phyloP scores from a whole-genome alignment of 2,113 vertebrate genomes.

The Callocephalon fimbriatum region DNA sequence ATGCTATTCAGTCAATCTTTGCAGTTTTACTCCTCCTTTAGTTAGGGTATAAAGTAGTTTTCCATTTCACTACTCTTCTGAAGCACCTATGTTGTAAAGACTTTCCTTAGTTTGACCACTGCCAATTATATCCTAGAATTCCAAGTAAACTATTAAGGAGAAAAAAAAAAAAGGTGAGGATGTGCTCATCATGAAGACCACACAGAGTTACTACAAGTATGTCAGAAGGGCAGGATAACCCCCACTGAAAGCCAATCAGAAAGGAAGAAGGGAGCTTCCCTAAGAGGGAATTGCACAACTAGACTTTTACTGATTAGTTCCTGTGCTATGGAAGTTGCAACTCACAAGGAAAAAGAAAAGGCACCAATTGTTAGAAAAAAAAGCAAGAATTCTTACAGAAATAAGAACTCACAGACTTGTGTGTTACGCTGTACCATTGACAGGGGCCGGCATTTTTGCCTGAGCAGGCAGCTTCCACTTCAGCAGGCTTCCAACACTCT shows the following conservation, averaged over 20 bases:
- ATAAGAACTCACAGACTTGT: conserved; percentile 67
- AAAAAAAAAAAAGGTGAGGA: background rate
- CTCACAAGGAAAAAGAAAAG: background rate
- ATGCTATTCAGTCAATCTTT: background rate
- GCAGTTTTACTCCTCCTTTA: background rate
- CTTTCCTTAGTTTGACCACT: background rate
- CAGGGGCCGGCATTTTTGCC: background rate
- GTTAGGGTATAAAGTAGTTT: background rate
- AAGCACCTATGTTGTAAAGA: background rate
- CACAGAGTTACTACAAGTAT: background rate
- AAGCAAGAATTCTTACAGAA: background rate
- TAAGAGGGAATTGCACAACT: background rate
- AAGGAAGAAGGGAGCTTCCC: background rate
- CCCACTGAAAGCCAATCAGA: background rate
- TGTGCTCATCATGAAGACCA: background rate
- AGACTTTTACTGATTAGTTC: background rate
- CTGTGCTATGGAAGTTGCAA: background rate
- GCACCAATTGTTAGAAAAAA: background rate
- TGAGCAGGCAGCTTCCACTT: conserved; percentile 70
- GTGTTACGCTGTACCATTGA: conserved; percentile 69
- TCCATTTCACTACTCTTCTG: background rate
- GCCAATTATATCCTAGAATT: background rate
- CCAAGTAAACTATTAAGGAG: background rate
- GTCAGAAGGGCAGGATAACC: background rate
- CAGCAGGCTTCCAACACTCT: conserved; percentile 66